Percentiles rank a stretch among this genome's conserved stretches.
These are phyloP conservation scores for Cistogaster globosa DNA, from an alignment of 2,888 invertebrate genomes.

Conservation along the genomic window DNA sequence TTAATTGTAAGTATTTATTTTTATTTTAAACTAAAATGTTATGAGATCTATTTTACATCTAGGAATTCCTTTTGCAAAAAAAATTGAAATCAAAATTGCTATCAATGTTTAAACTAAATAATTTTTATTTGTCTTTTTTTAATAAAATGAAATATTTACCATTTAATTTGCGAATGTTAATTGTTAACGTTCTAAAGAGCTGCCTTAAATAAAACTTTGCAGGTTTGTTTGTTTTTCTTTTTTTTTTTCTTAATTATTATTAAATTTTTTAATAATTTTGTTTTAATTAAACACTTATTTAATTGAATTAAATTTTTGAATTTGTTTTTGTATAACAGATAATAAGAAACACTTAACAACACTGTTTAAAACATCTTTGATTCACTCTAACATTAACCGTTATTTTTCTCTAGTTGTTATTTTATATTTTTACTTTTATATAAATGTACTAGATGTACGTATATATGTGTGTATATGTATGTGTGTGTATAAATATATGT, in stretches of 20 bases:
- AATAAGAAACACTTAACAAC: slow-evolving; percentile 56
- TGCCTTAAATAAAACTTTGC: slow-evolving; percentile 5
- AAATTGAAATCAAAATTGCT: too few relatives aligned
- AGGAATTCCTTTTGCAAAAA: too few relatives aligned
- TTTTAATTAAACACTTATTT: slow-evolving; percentile 22
- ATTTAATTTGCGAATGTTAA: slow-evolving; percentile 23
- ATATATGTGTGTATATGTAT: not conserved
- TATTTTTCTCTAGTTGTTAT: slow-evolving; percentile 50
- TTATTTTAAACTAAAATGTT: too few relatives aligned
- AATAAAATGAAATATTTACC: slow-evolving; percentile 44
- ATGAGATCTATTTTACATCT: too few relatives aligned
- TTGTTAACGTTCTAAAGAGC: not conserved
- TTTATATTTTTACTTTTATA: slow-evolving; percentile 32
- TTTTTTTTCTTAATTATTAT: too few relatives aligned
- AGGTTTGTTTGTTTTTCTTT: not conserved
- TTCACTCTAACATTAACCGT: slow-evolving; percentile 67
- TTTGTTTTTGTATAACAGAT: not conserved
- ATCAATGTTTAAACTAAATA: too few relatives aligned
- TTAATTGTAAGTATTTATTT: too few relatives aligned
- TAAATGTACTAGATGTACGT: not conserved
- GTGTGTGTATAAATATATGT: slow-evolving; percentile 15
- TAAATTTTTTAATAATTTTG: slow-evolving; percentile 13
- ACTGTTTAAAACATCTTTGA: slow-evolving; percentile 57
- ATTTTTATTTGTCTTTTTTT: not conserved
- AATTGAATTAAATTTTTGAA: slow-evolving; percentile 4